Evolutionary conservation across 2,888 invertebrate species (phyloP), one percentile per base, ranked within the genome.

Genomic region (Ditula angustiorana): DNA sequence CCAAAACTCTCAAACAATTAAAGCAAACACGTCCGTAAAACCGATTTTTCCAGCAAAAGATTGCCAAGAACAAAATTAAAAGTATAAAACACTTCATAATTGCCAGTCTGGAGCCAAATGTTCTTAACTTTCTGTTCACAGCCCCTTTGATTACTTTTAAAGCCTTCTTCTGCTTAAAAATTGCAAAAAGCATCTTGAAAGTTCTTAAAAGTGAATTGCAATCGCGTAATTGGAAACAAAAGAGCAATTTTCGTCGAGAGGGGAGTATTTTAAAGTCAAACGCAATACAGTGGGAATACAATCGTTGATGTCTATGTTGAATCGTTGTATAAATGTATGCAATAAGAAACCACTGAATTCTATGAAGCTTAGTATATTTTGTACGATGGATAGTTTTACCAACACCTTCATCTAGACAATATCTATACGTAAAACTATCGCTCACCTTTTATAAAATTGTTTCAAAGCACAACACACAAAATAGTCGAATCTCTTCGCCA

Each of bases 131-230:
- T 81, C 70, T 78, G 73, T 81, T 82, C 81, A 77, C 75, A 77
- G 75, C 78, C 85, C 82, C 86, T 84, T 83, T 88, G 89, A 91
- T 90, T 91, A 88, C 87, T 82, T 90, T 87, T 86, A 86, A 89
- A 83, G 82, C 83, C 81, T 87, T 84, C 85, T 81, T 71, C 71
- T 75, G 78, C 78, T 85, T 85, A 81, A 82, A 83, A 86, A 85
- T 80, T 78, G 81, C 83, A 80, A 76, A 82, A 83, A 83, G 83
- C 84, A 85, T 82, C 79, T 78, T 71, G 69, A 74, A 76, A 81
- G 78, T 80, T 81, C 76, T 80, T 80, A 78, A 81, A 82, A 78
- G 74, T 79, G 76, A 76, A 78, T 83, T 78, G 77, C 79, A 81
- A 82, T 81, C 80, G 81, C 77, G 82, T 88, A 88, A 90, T 90